Conservation (phyloP, 2,888 invertebrate species). For the Acronicta aceris region DNA sequence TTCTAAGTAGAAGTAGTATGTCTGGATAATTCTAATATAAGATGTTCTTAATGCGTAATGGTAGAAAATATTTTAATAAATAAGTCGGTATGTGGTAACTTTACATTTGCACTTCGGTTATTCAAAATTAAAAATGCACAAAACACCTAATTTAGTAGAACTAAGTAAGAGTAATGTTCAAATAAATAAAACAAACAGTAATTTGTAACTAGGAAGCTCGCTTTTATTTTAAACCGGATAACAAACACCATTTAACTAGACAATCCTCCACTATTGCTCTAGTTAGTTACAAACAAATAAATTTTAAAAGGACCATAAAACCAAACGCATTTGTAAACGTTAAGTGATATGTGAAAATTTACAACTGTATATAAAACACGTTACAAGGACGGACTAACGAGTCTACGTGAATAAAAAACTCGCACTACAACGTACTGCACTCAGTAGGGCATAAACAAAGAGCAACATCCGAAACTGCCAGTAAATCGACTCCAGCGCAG, state of each 20-base stretch:
- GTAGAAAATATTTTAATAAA: too few relatives aligned
- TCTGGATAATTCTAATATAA: too few relatives aligned
- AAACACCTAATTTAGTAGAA: too few relatives aligned
- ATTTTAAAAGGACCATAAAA: constrained; percentile 42
- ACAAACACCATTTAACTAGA: constrained; percentile 23
- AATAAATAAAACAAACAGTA: too few relatives aligned
- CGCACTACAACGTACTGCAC: constrained; percentile 48
- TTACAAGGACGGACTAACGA: constrained; percentile 41
- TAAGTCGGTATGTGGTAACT: too few relatives aligned
- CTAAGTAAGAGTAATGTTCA: too few relatives aligned
- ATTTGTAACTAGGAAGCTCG: too few relatives aligned
- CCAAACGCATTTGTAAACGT: constrained; percentile 54
- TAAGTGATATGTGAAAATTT: constrained; percentile 75
- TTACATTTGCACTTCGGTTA: too few relatives aligned
- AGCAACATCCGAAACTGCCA: constrained; percentile 67
- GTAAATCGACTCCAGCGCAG: constrained; percentile 84
- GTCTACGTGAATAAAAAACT: constrained; percentile 36
- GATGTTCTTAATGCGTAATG: too few relatives aligned
- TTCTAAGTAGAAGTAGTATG: too few relatives aligned
- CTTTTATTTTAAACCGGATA: constrained; percentile 17
- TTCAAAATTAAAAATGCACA: too few relatives aligned
- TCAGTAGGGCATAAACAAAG: constrained; percentile 67
- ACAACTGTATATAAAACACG: constrained; percentile 59
- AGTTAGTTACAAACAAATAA: constrained; percentile 50
- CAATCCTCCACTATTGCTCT: constrained; percentile 29